Evolutionary conservation across 2,113 vertebrate genomes (phyloP), one percentile per base, ranked within the genome.

Genomic region (Eurystomus gularis): DNA sequence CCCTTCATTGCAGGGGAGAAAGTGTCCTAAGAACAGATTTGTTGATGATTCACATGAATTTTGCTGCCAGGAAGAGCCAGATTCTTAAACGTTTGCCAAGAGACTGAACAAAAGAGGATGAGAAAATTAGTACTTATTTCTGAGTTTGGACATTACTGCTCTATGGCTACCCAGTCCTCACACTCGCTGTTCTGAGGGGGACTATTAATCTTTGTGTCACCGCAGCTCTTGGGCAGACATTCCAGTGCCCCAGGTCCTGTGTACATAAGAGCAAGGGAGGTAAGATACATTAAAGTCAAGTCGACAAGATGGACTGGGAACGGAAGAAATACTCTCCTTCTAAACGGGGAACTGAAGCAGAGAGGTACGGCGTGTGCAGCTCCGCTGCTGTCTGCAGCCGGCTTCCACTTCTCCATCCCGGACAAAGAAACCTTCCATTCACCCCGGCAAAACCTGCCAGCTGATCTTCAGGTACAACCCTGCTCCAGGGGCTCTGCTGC

Each of bases 351-450:
- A 10, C 18, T 18, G 54, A 42, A 39, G 51, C 44, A 65, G 9
- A 2, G 20, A 20, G 44, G 28, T 2, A 15, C 8, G 44, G 31
- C 3, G 29, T 8, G 0, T 2, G 7, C 31, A 29, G 39, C 51
- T 39, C 37, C 6, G 4, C 86, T 11, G 31, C 14, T 8, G 7
- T 6, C 5, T 10, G 24, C 9, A 11, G 10, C 6, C n/a, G 33
- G 13, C 12, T 60, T 69, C 21, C 37, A 5, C 37, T 58, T n/a
- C 33, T 33, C 52, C 70, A 46, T 13, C 52, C 48, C 49, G 46
- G 39, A 31, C 44, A 11, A 35, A 85, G 58, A 21, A 21, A 33
- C 14, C 48, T 58, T 7, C 58, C 42, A 7, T 35, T 62, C 31
- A 19, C 9, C 18, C 25, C 33, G 49, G 19, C 29, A 57, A 54